These are phyloP conservation scores for Eupithecia tripunctaria DNA, from an alignment of 2,888 invertebrate species.

Conservation along the genomic window DNA sequence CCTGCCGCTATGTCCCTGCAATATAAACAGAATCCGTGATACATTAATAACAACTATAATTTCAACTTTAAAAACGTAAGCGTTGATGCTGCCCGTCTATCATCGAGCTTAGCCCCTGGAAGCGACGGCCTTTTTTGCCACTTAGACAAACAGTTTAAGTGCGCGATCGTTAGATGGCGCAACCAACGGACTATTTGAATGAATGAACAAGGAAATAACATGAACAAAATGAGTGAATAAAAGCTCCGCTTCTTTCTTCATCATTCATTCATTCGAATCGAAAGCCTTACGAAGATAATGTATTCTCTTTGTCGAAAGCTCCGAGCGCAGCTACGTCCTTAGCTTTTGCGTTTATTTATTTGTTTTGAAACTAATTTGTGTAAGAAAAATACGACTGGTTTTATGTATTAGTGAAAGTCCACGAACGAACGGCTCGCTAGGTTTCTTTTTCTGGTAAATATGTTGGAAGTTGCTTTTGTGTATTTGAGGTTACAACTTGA, in stretches of 20 bases:
- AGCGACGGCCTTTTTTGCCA: too few species aligned
- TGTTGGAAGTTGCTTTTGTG: conserved; percentile 39
- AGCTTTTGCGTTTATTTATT: not conserved
- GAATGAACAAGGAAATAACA: not conserved
- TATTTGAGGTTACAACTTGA: conserved; percentile 47
- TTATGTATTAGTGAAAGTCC: not conserved
- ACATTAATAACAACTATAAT: too few species aligned
- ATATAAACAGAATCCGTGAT: not conserved
- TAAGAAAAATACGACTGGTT: not conserved
- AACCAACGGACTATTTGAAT: conserved; percentile 13
- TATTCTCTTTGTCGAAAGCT: too few species aligned
- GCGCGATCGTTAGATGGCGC: conserved; percentile 29
- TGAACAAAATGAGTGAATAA: conserved; percentile 13
- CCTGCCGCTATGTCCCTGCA: too few species aligned
- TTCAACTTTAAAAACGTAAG: conserved; percentile 2
- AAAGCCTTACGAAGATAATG: too few species aligned
- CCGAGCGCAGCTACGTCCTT: not conserved
- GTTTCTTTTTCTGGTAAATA: conserved; percentile 13
- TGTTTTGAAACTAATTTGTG: conserved; percentile 2
- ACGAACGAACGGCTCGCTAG: not conserved
- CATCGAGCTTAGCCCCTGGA: too few species aligned
- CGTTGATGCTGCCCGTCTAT: conserved; percentile 36
- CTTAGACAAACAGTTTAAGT: conserved; percentile 36
- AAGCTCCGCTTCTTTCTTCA: conserved; percentile 10
- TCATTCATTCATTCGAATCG: conserved; percentile 3